Conservation (phyloP, 2,113 vertebrate species). For the Prunella fulvescens region DNA sequence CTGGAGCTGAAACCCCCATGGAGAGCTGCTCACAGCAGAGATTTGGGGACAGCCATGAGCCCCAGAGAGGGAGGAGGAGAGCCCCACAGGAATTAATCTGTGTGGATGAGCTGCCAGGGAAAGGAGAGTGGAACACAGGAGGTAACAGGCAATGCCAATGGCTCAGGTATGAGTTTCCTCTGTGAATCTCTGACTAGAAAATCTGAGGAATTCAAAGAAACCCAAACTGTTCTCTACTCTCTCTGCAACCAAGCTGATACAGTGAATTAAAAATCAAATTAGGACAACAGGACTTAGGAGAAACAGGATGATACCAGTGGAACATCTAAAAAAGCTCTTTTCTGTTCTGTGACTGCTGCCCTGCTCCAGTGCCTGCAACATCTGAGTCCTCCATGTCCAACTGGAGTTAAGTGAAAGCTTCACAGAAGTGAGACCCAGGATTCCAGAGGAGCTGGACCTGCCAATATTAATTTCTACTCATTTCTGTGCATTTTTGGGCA, state of each 20-base stretch:
- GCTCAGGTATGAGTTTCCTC: background rate
- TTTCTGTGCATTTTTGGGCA: background rate
- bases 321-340: background rate
- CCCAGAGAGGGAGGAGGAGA: background rate
- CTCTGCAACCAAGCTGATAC: background rate
- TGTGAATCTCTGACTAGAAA: background rate
- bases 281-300: background rate
- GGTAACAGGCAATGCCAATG: background rate
- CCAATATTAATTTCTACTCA: background rate
- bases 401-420: background rate
- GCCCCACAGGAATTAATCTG: background rate
- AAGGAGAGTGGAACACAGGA: background rate
- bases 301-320: background rate
- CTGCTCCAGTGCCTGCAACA: rapidly evolving
- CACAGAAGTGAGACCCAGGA: background rate
- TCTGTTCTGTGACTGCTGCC: background rate
- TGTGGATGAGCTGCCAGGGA: background rate
- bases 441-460: background rate
- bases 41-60: background rate
- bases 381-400: background rate
- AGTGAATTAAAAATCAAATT: background rate
- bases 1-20: background rate
- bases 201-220: background rate
- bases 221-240: background rate
- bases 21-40: background rate